Conservation (phyloP, 2,113 vertebrate species). For the Glaucomys volans region DNA sequence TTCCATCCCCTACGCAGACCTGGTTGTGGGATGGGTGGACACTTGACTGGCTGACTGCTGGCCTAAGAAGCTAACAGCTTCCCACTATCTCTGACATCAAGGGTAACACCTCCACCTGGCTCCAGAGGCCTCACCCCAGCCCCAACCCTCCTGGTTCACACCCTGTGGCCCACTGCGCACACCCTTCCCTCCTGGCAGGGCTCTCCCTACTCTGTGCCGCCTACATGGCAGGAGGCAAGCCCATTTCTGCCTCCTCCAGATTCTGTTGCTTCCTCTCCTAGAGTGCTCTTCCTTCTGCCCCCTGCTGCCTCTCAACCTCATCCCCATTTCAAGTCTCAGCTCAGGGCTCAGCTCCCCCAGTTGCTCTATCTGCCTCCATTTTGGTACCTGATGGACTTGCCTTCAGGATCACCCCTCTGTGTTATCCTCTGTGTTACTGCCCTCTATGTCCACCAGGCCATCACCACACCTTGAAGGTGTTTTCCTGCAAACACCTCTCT, state of each 20-base stretch:
- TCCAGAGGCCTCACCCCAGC: neutral
- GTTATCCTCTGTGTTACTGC: neutral
- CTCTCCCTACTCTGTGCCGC: neutral
- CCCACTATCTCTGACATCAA: constrained; percentile 65
- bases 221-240: constrained; percentile 49
- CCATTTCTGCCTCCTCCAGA: neutral
- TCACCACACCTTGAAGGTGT: rapidly evolving
- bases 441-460: rapidly evolving
- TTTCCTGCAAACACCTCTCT: rapidly evolving
- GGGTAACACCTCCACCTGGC: neutral
- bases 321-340: neutral
- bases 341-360: neutral
- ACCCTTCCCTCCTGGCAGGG: neutral
- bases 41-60: neutral
- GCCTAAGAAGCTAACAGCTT: neutral
- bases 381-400: neutral
- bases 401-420: neutral
- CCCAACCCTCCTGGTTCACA: neutral
- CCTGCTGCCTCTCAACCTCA: neutral
- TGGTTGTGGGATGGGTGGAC: neutral
- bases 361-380: neutral
- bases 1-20: neutral
- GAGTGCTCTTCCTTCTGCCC: neutral
- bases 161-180: neutral
- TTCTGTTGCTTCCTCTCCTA: neutral